Base-by-base conservation (phyloP, 2,888 invertebrate species). In the Brachyopa scutellaris region DNA sequence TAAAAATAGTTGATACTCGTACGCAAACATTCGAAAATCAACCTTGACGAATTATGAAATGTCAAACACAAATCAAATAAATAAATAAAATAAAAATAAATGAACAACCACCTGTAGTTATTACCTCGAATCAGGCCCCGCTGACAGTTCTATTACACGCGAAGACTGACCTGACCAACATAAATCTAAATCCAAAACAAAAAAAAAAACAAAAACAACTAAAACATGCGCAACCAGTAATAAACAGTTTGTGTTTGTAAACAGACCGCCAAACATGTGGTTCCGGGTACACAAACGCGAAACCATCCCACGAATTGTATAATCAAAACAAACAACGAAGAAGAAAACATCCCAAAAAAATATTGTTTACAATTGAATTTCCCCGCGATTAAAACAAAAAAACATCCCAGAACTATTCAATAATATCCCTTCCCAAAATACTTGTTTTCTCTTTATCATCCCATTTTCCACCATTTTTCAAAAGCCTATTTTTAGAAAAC, bases 401-500 rank as follows among this genome's bases (percentile, higher is more conserved):
- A 70, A 69, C 17, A 23, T 72, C 70, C 61, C 51, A 23, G n/a
- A 45, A 55, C 49, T 45, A 26, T 11, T 26, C 6, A 15, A 33
- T 45, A 67, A 67, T 67, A 45, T 55, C 53, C 67, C 67, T 53
- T 26, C 33, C 31, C 47, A 40, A 31, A 61, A 38, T 51, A 40
- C 11, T 26, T 57, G 31, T 49, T 13, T 40, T 53, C 19, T 36
- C 51, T 21, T 7, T 15, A 66, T 36, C 69, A 51, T 59, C 31
- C 29, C 29, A 51, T 26, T 7, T 21, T 53, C 64, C 64, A 70
- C 77, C 77, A 77, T 77, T 53, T 55, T 47, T 66, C 15, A 33
- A 66, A 17, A 6, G 6, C 59, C 70, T 82, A 82, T 82, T 82
- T 82, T 72, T 82, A 82, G 77, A 57, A 2, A 42, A n/a, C 11